These are phyloP conservation scores for Drosophila yakuba DNA, from an alignment of 1,140 invertebrate species.

Conservation along the genomic window DNA sequence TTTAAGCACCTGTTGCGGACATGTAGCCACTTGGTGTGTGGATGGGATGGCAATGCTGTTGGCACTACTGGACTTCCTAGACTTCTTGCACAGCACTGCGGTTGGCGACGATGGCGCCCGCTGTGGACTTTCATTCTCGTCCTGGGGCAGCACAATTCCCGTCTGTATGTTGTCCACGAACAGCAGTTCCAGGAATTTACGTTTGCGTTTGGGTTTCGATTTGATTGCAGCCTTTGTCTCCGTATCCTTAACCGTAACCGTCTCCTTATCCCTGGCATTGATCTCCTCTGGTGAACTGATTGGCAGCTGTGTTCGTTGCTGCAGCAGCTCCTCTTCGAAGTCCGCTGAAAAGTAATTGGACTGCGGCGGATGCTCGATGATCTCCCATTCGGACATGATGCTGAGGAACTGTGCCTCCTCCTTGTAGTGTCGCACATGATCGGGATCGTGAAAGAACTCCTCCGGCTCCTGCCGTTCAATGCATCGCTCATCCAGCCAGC, in stretches of 20 bases:
- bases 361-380: constrained; percentile 68
- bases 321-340: constrained; percentile 77
- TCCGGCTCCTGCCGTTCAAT: constrained; percentile 78
- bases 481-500: constrained; percentile 48
- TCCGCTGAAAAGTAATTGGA: constrained; percentile 76
- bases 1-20: constrained; percentile 73
- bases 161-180: constrained; percentile 72
- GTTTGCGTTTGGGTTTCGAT: constrained; percentile 33
- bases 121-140: not conserved
- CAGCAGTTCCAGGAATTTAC: constrained; percentile 62
- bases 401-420: constrained; percentile 75
- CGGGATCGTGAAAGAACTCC: constrained; percentile 82
- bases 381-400: constrained; percentile 83
- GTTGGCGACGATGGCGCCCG: constrained; percentile 1
- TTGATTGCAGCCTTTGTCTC: not conserved
- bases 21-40: constrained; percentile 25
- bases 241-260: not conserved
- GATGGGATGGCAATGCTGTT: constrained; percentile 40
- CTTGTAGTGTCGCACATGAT: constrained; percentile 73
- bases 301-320: constrained; percentile 36
- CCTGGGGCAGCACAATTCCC: constrained; percentile 52
- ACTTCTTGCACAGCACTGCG: constrained; percentile 49
- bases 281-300: not conserved
- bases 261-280: not conserved
- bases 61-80: constrained; percentile 42